Evolutionary conservation across 2,113 vertebrate genomes (phyloP).

Genomic region (Orientallactaga bullata): DNA sequence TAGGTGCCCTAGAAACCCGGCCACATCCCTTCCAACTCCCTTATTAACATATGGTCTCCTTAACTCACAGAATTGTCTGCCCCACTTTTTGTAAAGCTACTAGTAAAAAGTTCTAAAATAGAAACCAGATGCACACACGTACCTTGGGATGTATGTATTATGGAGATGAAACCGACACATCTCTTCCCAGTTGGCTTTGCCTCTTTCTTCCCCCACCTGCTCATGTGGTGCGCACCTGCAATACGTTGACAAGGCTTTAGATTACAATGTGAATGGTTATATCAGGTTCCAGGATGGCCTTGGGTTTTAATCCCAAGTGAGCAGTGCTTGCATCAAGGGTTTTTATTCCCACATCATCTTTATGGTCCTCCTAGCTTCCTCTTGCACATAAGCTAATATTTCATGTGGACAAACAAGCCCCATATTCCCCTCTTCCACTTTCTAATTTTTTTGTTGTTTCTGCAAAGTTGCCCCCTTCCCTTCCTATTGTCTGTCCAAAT

Average conservation of each 20-base stretch:
- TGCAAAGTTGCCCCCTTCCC: not conserved
- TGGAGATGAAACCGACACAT: constrained; percentile 77
- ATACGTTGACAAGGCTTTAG: constrained; percentile 72
- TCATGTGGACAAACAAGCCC: constrained; percentile 65
- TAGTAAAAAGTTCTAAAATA: constrained; percentile 79
- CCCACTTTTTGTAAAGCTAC: constrained; percentile 74
- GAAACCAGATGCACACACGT: constrained; percentile 77
- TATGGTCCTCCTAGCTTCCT: constrained; percentile 76
- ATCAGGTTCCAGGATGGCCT: constrained; percentile 79
- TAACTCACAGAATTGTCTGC: constrained; percentile 64
- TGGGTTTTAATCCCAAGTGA: constrained; percentile 76
- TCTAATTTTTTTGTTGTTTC: not conserved
- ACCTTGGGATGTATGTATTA: constrained; percentile 77
- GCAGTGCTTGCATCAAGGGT: constrained; percentile 72
- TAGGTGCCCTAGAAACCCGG: not conserved
- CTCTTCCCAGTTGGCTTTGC: constrained; percentile 79
- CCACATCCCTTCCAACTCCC: not conserved
- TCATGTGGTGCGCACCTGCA: constrained; percentile 87
- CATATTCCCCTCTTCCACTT: constrained; percentile 42
- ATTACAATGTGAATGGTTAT: constrained; percentile 70
- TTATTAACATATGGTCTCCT: constrained; percentile 71
- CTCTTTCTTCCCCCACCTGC: constrained; percentile 81
- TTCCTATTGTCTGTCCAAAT: constrained; percentile 47
- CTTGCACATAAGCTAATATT: constrained; percentile 72
- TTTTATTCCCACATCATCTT: constrained; percentile 78